A percentile compares a stretch with the other conserved stretches of the same genome.
phyloP scores from a whole-genome alignment of 2,113 vertebrate species.

The Azemiops feae region DNA sequence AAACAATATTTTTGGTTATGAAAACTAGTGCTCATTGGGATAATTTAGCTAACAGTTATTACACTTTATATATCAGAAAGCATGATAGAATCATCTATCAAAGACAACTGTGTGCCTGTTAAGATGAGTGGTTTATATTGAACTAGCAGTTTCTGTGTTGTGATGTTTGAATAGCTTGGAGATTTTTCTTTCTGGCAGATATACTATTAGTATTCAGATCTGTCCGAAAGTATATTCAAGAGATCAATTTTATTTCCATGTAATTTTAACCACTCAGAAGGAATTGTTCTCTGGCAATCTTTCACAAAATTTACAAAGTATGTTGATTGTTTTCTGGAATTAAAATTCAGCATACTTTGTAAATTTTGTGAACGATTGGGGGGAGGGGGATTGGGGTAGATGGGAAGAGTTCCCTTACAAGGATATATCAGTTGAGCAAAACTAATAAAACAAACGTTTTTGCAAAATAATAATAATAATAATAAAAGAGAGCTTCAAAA shows the following conservation, averaged over 20 bases:
- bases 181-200: neutral
- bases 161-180: neutral
- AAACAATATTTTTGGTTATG: constrained; percentile 21
- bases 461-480: neutral
- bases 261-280: neutral
- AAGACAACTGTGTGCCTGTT: neutral
- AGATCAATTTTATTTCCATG: neutral
- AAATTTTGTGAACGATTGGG: neutral
- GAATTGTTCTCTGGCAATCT: neutral
- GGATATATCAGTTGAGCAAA: neutral
- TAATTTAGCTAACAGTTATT: neutral
- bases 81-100: neutral
- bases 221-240: neutral
- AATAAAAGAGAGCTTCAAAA: neutral
- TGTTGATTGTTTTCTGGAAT: neutral
- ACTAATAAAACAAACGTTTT: neutral
- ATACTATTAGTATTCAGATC: neutral
- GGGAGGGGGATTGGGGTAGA: too few relatives aligned
- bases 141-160: neutral
- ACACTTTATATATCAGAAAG: constrained; percentile 2
- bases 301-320: neutral
- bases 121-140: neutral
- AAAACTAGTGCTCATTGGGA: neutral
- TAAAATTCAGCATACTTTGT: neutral
- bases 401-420: neutral